These are phyloP conservation scores for Scophthalmus maximus DNA, from an alignment of 2,113 vertebrate species.

Conservation along the genomic window DNA sequence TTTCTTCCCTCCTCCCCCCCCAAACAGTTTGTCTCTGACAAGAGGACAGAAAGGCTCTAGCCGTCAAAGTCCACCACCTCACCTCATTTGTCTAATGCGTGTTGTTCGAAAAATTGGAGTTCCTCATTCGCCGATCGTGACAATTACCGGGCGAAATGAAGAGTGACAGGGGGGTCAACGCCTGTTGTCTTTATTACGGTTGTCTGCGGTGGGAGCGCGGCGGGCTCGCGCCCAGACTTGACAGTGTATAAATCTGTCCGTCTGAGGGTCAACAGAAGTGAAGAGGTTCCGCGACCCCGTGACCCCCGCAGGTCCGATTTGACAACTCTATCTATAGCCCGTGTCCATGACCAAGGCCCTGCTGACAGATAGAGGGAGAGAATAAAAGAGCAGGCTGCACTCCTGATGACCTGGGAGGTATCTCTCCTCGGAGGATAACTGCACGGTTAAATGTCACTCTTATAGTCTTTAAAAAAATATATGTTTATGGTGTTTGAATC, in stretches of 20 bases:
- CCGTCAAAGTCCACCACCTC: constrained; percentile 63
- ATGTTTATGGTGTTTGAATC: constrained; percentile 19
- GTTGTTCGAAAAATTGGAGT: constrained; percentile 43
- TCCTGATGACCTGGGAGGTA: constrained; percentile 51
- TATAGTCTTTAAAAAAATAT: background rate
- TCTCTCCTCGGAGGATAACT: constrained; percentile 40
- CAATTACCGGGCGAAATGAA: constrained; percentile 72
- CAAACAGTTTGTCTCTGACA: constrained; percentile 45
- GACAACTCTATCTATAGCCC: constrained; percentile 82
- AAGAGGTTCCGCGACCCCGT: constrained; percentile 75
- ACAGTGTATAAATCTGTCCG: constrained; percentile 83
- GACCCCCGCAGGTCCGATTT: constrained; percentile 75
- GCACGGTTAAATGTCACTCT: constrained; percentile 50
- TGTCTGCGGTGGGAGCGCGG: constrained; percentile 47
- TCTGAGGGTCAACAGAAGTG: constrained; percentile 84
- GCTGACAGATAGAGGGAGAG: constrained; percentile 58
- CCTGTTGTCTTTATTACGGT: constrained; percentile 68
- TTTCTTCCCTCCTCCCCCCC: too few species aligned
- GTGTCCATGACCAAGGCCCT: constrained; percentile 59
- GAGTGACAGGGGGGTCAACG: constrained; percentile 72
- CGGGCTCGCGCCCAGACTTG: constrained; percentile 47
- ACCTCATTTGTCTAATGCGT: constrained; percentile 64
- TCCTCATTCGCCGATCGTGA: constrained; percentile 58
- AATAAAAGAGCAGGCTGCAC: constrained; percentile 62
- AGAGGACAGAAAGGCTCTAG: constrained; percentile 55